Conservation (phyloP, 2,797 vertebrate genomes). For the Scyliorhinus canicula region DNA sequence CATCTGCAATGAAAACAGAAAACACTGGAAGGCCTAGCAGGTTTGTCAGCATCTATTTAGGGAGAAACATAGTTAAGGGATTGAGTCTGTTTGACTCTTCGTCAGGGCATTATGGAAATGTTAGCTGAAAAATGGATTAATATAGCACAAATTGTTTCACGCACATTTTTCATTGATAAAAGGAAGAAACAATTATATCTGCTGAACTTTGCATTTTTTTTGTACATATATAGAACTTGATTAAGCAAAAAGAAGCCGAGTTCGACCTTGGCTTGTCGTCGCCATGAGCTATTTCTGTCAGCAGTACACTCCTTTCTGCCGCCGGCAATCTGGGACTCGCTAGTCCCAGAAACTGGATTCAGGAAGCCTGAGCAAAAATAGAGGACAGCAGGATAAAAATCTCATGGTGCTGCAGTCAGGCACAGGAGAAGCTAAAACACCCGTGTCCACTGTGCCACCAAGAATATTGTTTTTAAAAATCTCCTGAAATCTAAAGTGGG, state of each 20-base stretch:
- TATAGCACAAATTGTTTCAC: neutral
- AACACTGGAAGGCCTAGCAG: too few species aligned
- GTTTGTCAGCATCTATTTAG: too few species aligned
- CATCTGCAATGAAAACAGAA: too few species aligned
- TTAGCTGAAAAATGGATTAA: neutral
- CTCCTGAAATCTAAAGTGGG: neutral
- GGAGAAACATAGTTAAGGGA: too few species aligned
- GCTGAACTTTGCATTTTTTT: neutral
- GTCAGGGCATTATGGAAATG: neutral
- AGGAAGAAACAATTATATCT: neutral
- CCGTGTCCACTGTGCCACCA: neutral
- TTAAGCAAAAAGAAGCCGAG: conserved; percentile 51
- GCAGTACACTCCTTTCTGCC: conserved; percentile 46
- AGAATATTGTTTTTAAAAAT: neutral
- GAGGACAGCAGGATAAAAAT: conserved; percentile 41
- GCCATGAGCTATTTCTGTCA: conserved; percentile 41
- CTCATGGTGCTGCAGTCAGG: conserved; percentile 44
- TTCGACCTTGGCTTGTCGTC: conserved; percentile 45
- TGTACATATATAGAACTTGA: conserved; percentile 33
- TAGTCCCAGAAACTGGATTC: conserved; percentile 38
- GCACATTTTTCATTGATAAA: neutral
- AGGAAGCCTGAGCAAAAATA: conserved; percentile 45
- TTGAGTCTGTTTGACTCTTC: too few species aligned
- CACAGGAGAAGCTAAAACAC: conserved; percentile 42
- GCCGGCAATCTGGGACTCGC: conserved; percentile 43